Evolutionary conservation across 2,797 vertebrate species (phyloP), one percentile per base, ranked within the genome.

Genomic region (Acipenser oxyrinchus): DNA sequence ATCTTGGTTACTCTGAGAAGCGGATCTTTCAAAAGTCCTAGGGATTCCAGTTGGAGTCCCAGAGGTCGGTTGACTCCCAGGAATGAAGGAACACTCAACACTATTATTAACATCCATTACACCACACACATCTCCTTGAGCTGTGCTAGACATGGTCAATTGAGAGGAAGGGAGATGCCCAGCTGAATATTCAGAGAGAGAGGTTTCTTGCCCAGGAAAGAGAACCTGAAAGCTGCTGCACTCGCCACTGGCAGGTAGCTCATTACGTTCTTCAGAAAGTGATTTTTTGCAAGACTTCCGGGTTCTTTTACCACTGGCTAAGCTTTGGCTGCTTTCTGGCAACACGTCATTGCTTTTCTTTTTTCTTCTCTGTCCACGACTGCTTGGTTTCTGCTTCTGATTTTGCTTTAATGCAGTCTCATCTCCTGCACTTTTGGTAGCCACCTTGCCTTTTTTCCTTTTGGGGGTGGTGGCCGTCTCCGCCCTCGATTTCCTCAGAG

Each of bases 401-500:
- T 83, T 91, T 71, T 77, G 76, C 74, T 83, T 88, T 70, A 78
- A 83, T 73, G 86, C 77, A 77, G 86, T 83, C 70, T 83, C 77
- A 64, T 82, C 79, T 66, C 83, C 87, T 64, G 60, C 49, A 65
- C 73, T 66, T 82, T 88, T 88, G 69, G 73, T 75, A 49, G 75
- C 66, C 66, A 86, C 81, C 76, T 76, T 93, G 48, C 74, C 69
- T 76, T 79, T 91, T 71, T 79, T 89, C 75, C 81, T 90, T 82
- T 87, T 93, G 73, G 67, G 64, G 8, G 69, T 63, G 6, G 60
- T 58, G n/a, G 68, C 62, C 12, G 65, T 49, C 74, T 88, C 88
- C 75, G 86, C 93, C 79, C 86, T 94, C 67, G 83, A 79, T 83
- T 89, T 94, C 73, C 84, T 82, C 70, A 83, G 77, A 63, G 74